Evolutionary conservation across 2,113 vertebrate genomes (phyloP).

Genomic region (Alectura lathami): DNA sequence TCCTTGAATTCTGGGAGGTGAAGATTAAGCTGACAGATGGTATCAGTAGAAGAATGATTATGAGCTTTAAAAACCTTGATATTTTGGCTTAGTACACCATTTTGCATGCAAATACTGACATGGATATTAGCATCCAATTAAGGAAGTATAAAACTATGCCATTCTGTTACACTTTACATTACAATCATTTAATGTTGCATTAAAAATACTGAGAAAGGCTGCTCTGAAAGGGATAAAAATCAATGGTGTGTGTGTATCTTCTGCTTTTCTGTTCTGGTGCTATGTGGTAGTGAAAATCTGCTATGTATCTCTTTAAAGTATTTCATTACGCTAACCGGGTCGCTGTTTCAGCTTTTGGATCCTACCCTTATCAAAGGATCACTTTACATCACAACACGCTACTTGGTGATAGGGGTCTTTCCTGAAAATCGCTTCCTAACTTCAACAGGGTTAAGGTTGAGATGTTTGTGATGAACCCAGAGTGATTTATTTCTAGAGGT

Average conservation of each 20-base stretch:
- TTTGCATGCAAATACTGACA: conserved; percentile 59
- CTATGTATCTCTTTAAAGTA: not conserved
- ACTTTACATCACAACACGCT: not conserved
- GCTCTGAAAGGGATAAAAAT: conserved; percentile 38
- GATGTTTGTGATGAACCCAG: not conserved
- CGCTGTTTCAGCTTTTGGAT: not conserved
- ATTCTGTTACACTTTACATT: conserved; percentile 27
- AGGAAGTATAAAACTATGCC: conserved; percentile 15
- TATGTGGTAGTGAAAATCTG: not conserved
- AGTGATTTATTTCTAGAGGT: not conserved
- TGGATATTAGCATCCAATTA: conserved; percentile 62
- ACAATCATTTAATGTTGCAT: conserved; percentile 39
- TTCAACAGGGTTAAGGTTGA: not conserved
- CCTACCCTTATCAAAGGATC: not conserved
- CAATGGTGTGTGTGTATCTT: not conserved
- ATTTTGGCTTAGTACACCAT: conserved; percentile 52
- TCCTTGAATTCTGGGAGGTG: conserved; percentile 27
- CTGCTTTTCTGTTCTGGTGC: not conserved
- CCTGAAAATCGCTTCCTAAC: not conserved
- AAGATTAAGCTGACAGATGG: conserved; percentile 63
- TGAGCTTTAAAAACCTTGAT: conserved; percentile 47
- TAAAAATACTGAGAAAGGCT: conserved; percentile 21
- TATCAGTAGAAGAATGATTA: conserved; percentile 55
- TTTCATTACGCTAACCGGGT: not conserved
- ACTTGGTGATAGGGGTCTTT: not conserved